Percentiles rank a stretch among this genome's conserved stretches.
These are phyloP conservation scores for Cavia porcellus DNA, from an alignment of 2,113 vertebrate genomes.

Conservation along the genomic window DNA sequence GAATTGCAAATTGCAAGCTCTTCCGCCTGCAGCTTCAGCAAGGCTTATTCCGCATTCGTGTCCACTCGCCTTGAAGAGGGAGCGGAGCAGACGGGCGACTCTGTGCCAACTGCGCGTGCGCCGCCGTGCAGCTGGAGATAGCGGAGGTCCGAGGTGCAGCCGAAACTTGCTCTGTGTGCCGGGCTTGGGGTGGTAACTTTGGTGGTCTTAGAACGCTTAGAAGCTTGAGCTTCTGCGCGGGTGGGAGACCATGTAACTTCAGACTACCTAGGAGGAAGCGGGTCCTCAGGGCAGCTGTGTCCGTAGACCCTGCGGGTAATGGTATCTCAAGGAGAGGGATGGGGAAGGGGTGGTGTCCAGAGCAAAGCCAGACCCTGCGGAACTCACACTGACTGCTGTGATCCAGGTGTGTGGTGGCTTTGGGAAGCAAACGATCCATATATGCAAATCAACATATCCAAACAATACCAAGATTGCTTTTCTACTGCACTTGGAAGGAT, in stretches of 20 bases:
- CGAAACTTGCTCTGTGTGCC: conserved; percentile 84
- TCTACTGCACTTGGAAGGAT: conserved; percentile 54
- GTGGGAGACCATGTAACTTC: conserved; percentile 81
- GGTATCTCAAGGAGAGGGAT: conserved; percentile 64
- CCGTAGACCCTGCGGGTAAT: conserved; percentile 64
- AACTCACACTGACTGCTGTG: conserved; percentile 68
- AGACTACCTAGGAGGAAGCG: conserved; percentile 52
- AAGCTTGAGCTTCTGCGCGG: conserved; percentile 86
- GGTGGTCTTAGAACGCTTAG: conserved; percentile 83
- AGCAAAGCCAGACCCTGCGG: conserved; percentile 60
- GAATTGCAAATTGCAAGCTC: conserved; percentile 98
- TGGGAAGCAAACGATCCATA: conserved; percentile 75
- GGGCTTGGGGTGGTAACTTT: conserved; percentile 85
- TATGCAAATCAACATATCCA: conserved; percentile 82
- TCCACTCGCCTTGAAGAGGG: conserved; percentile 88
- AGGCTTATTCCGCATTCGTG: conserved; percentile 94
- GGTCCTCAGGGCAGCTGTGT: conserved; percentile 68
- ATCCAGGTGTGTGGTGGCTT: conserved; percentile 81
- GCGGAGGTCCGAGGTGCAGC: conserved; percentile 84
- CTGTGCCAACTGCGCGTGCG: conserved; percentile 64
- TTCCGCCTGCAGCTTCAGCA: conserved; percentile 97
- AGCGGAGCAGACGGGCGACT: conserved; percentile 72
- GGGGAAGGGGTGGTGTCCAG: conserved; percentile 45
- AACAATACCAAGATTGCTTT: conserved; percentile 71
- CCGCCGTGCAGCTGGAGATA: conserved; percentile 81